Percentiles rank a stretch among this genome's conserved stretches.
Evolutionary conservation across 2,888 invertebrate species (phyloP).

Genomic region (Muscina levida): DNA sequence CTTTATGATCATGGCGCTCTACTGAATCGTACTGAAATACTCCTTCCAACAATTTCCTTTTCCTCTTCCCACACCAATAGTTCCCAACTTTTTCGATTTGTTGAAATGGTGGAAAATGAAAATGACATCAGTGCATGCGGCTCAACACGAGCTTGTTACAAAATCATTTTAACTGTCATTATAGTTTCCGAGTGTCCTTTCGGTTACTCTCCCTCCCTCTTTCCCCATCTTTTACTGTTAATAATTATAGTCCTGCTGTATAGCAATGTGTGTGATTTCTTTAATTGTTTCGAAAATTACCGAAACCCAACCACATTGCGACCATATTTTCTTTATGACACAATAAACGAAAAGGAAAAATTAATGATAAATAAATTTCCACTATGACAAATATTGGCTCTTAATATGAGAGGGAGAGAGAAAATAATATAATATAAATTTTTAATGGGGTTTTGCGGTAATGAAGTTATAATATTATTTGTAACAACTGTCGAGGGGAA

Average conservation of each 20-base stretch:
- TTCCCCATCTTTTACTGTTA: too few species aligned
- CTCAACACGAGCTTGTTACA: slow-evolving; percentile 31
- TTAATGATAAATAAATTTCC: slow-evolving; percentile 30
- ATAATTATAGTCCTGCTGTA: too few species aligned
- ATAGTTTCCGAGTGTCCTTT: not conserved
- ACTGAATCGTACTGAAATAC: too few species aligned
- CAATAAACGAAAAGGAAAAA: not conserved
- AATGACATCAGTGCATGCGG: slow-evolving; percentile 43
- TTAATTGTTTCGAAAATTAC: slow-evolving; percentile 41
- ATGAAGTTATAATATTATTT: too few species aligned
- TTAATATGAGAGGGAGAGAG: too few species aligned
- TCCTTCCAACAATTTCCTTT: not conserved
- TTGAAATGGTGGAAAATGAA: slow-evolving; percentile 21
- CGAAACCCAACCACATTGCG: not conserved
- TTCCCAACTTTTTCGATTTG: slow-evolving; percentile 14
- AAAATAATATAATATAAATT: too few species aligned
- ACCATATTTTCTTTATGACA: slow-evolving; percentile 21
- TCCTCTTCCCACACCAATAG: not conserved
- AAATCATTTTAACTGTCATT: slow-evolving; percentile 9
- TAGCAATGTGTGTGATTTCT: too few species aligned
- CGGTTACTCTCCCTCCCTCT: too few species aligned
- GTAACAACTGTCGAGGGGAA: too few species aligned
- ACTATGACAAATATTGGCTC: slow-evolving; percentile 16
- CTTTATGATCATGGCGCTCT: too few species aligned
- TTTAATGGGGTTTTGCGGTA: too few species aligned